Conservation (phyloP, 2,888 invertebrate genomes). For the Deroplatys truncata region DNA sequence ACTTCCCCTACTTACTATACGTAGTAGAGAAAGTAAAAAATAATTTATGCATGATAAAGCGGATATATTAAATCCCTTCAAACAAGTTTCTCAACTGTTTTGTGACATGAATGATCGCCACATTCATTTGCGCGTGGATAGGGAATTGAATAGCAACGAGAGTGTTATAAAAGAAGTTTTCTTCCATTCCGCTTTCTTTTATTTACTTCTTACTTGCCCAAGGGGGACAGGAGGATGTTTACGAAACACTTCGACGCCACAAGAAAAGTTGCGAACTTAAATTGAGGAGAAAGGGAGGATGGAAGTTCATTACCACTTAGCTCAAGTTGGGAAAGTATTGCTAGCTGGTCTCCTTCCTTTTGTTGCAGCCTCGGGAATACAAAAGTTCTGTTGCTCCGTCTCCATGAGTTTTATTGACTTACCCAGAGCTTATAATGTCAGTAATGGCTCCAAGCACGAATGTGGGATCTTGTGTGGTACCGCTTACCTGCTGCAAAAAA, state of each 20-base stretch:
- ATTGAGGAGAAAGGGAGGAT: not conserved
- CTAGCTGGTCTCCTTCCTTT: not conserved
- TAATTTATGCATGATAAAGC: too few relatives aligned
- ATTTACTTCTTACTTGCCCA: not conserved
- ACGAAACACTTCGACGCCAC: not conserved
- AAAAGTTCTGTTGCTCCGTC: not conserved
- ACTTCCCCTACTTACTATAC: too few relatives aligned
- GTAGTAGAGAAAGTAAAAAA: too few relatives aligned
- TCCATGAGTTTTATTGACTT: not conserved
- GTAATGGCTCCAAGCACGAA: not conserved
- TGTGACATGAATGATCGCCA: too few relatives aligned
- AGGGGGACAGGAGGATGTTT: not conserved
- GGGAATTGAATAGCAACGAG: too few relatives aligned
- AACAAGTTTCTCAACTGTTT: too few relatives aligned
- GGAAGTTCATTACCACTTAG: not conserved
- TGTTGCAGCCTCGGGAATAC: not conserved
- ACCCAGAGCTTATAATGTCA: not conserved
- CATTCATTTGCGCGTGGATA: too few relatives aligned
- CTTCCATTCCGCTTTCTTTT: not conserved
- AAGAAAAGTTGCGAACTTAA: not conserved
- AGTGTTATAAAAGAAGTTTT: too few relatives aligned
- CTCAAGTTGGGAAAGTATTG: not conserved
- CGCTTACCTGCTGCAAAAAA: not conserved
- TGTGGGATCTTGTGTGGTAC: not conserved
- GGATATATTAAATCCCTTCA: too few relatives aligned